These are phyloP conservation scores for Spea multiplicata DNA, from an alignment of 2,113 vertebrate genomes.

Conservation along the genomic window DNA sequence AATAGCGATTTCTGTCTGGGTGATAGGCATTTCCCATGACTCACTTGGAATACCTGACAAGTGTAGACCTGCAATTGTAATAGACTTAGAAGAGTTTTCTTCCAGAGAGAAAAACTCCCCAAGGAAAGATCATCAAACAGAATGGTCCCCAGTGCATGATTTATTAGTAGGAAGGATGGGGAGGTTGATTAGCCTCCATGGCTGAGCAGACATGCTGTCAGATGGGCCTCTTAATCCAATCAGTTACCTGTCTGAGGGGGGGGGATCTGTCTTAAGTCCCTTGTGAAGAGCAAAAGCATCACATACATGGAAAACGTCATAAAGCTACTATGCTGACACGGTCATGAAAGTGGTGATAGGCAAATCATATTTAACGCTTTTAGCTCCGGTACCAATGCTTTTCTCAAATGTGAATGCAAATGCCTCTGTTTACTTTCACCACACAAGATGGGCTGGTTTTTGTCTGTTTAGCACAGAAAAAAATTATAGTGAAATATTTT, in stretches of 20 bases:
- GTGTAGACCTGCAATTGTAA: constrained; percentile 70
- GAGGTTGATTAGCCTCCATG: constrained; percentile 72
- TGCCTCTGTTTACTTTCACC: no score
- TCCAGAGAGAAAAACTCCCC: constrained; percentile 70
- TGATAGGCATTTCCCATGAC: constrained; percentile 74
- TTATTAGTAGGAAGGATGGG: constrained; percentile 77
- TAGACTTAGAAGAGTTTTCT: constrained; percentile 69
- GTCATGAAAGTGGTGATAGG: constrained; percentile 15
- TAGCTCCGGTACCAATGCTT: no score
- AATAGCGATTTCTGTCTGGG: constrained; percentile 63
- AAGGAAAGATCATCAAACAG: constrained; percentile 77
- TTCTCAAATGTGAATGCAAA: no score
- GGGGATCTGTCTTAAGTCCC: constrained; percentile 50
- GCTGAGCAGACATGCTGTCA: constrained; percentile 76
- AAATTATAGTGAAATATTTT: no score
- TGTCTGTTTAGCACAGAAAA: no score
- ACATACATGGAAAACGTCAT: constrained; percentile 14
- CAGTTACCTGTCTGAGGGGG: constrained; percentile 71
- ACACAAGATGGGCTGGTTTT: no score
- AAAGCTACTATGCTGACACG: constrained; percentile 12
- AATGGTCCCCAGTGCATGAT: constrained; percentile 70
- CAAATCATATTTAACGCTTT: neutral
- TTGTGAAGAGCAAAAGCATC: constrained; percentile 36
- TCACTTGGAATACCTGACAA: constrained; percentile 68
- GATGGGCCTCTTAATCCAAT: constrained; percentile 72